Base-by-base conservation (phyloP, 2,888 invertebrate genomes). In the Strigamia crassipes region DNA sequence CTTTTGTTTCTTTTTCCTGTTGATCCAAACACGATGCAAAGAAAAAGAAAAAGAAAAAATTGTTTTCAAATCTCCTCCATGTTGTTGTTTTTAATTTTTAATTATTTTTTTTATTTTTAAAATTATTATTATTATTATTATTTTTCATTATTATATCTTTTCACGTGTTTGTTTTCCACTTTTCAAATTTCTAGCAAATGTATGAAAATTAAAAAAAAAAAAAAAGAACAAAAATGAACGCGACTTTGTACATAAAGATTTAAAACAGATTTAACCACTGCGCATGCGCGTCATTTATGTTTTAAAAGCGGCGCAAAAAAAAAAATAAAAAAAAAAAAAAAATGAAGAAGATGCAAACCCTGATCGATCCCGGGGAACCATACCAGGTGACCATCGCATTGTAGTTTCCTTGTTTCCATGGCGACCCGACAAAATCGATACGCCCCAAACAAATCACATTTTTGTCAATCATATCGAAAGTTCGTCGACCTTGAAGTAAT, bases 161-260 rank as follows among this genome's bases (percentile, higher is more conserved):
- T 73, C 56, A 56, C 9, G 46, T 56, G 56, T 73, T 73, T 73
- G 31, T 31, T 73, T 73, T 31, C 73, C 73, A 73, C 31, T 73
- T 73, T 73, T 73, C 27, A 73, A 31, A 73, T 73, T 73, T 73
- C 73, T 73, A 73, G 73, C 73, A 73, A 73, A 73, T 73, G 73
- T 73, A 73, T 9, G 73, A 73, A 73, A 31, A 73, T 31, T 31
- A 73, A 73, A 73, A 73, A 73, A 73, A 66, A 61, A 61, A 21
- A 18, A 61, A 61, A 66, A 66, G 6, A 66, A 23, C 1, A 23
- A 23, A 1, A 66, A 66, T 1, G 51, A n/a, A 51, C 2, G 0
- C 13, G 15, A 42, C 10, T n/a, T n/a, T n/a, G n/a, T n/a, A n/a
- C n/a, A n/a, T n/a, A n/a, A n/a, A n/a, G n/a, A n/a, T n/a, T n/a